phyloP scores from a whole-genome alignment of 1,140 invertebrate species.

The Teleopsis dalmanni region DNA sequence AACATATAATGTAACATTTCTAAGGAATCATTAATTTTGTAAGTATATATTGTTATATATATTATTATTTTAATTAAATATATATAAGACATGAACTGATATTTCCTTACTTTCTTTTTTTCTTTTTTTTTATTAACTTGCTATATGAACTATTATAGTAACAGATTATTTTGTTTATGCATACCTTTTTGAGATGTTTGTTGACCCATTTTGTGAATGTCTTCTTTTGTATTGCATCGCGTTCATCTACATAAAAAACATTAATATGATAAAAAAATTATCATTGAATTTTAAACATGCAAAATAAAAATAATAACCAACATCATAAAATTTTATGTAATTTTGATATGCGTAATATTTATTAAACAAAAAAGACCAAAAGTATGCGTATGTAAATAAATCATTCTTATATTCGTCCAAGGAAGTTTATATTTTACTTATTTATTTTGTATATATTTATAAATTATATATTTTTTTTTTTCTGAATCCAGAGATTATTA shows the following conservation, averaged over 20 bases:
- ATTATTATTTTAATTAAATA: background rate
- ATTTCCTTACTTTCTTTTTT: no score
- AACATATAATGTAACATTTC: background rate
- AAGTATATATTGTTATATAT: background rate
- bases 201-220: conserved; percentile 99
- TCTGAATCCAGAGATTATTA: no score
- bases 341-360: background rate
- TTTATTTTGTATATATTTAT: no score
- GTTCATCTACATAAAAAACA: conserved; percentile 72
- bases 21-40: background rate
- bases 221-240: conserved; percentile 99
- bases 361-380: no score
- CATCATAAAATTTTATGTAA: background rate
- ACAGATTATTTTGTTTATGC: conserved; percentile 13
- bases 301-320: background rate
- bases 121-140: no score
- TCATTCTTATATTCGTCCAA: no score
- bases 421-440: no score
- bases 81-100: background rate
- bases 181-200: conserved; percentile 99
- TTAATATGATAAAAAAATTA: conserved; percentile 7
- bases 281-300: background rate
- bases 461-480: no score
- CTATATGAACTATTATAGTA: background rate
- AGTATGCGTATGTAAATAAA: no score